Evolutionary conservation across 2,113 vertebrate species (phyloP).

Genomic region (Malurus cyaneus): DNA sequence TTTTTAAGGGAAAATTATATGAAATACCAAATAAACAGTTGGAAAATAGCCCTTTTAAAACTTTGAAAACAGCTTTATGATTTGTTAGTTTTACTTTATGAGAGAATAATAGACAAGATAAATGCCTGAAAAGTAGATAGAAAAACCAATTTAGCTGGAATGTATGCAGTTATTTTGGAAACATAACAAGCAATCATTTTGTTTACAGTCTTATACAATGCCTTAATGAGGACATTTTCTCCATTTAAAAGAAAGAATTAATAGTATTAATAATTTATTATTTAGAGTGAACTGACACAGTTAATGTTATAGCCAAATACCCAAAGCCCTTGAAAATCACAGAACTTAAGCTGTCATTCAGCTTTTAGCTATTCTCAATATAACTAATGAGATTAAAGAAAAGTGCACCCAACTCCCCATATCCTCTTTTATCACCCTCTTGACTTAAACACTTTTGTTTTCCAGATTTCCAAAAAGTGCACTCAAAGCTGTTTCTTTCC

Average conservation of each 20-base stretch:
- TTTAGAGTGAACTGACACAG: background rate
- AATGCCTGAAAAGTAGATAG: background rate
- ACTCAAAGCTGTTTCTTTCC: background rate
- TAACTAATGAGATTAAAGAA: background rate
- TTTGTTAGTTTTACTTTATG: background rate
- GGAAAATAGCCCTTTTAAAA: background rate
- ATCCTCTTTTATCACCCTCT: background rate
- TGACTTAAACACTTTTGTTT: background rate
- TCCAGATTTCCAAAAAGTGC: background rate
- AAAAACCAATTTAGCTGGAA: background rate
- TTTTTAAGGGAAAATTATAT: background rate
- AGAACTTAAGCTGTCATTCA: background rate
- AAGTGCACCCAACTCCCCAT: background rate
- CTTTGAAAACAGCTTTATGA: background rate
- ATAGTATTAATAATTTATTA: background rate
- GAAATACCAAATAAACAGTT: background rate
- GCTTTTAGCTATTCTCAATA: background rate
- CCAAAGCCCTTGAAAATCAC: background rate
- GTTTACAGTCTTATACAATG: background rate
- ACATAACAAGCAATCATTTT: background rate
- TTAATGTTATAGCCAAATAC: background rate
- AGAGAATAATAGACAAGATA: background rate
- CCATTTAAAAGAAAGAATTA: background rate
- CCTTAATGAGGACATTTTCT: background rate
- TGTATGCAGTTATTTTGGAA: background rate